Percentiles rank a stretch among this genome's conserved stretches.
These are phyloP conservation scores for Celastrina argiolus DNA, from an alignment of 2,888 invertebrate species.

Conservation along the genomic window DNA sequence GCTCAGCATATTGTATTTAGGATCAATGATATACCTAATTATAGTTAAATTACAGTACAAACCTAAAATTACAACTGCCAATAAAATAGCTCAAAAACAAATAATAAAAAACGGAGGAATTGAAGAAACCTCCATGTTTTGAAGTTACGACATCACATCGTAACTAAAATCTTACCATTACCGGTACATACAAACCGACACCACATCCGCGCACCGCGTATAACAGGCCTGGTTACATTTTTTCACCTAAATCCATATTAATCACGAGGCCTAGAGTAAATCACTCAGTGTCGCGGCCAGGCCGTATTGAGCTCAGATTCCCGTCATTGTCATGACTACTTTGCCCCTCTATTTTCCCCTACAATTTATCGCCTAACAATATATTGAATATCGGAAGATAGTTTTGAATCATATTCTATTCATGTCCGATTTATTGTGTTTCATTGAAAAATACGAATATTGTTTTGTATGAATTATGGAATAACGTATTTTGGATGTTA, in stretches of 20 bases:
- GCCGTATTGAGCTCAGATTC: slow-evolving; percentile 44
- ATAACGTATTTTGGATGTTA: neutral
- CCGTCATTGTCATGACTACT: slow-evolving; percentile 41
- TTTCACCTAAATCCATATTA: slow-evolving; percentile 35
- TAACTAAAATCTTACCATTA: neutral
- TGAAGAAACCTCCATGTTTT: no score
- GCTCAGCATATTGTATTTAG: no score
- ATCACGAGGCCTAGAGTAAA: slow-evolving; percentile 45
- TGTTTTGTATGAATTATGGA: neutral
- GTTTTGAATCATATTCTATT: slow-evolving; percentile 28
- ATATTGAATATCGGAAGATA: slow-evolving; percentile 35
- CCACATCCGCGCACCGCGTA: neutral
- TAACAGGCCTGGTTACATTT: neutral
- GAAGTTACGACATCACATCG: no score
- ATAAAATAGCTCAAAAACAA: no score
- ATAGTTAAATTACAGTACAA: no score
- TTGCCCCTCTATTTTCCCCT: slow-evolving; percentile 37
- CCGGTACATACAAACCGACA: neutral
- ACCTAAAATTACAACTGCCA: no score
- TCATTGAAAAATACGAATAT: neutral
- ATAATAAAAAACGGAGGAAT: no score
- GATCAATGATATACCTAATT: no score
- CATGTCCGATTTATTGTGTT: slow-evolving; percentile 29
- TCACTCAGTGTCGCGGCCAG: slow-evolving; percentile 49
- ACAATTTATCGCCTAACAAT: slow-evolving; percentile 36